Conservation (phyloP, 2,797 vertebrate species). For the Chloroceryle amazona region DNA sequence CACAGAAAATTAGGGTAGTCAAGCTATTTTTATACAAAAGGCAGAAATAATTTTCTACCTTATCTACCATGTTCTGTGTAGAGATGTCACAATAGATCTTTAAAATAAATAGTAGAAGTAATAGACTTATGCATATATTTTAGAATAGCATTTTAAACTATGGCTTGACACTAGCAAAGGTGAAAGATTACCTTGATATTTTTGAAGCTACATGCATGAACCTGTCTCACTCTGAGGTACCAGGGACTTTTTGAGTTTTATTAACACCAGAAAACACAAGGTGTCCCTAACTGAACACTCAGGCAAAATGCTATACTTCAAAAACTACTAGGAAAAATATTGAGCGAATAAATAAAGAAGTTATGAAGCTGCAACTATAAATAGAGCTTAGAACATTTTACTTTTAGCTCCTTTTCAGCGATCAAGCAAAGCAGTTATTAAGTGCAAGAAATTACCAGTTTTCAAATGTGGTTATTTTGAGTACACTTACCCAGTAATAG, state of each 20-base stretch:
- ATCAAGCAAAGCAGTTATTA: constrained; percentile 59
- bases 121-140: background rate
- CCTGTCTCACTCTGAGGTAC: background rate
- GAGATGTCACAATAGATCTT: background rate
- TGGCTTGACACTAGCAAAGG: background rate
- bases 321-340: constrained; percentile 24
- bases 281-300: background rate
- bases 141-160: too few species aligned
- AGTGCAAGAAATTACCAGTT: constrained; percentile 64
- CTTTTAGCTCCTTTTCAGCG: constrained; percentile 46
- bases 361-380: constrained; percentile 28
- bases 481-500: constrained; percentile 67
- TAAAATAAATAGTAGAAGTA: background rate
- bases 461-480: constrained; percentile 60
- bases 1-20: constrained; percentile 26
- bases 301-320: constrained; percentile 30
- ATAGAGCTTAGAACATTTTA: constrained; percentile 39
- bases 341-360: constrained; percentile 15
- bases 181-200: background rate
- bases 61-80: background rate
- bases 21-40: constrained; percentile 24
- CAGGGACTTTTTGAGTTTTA: background rate
- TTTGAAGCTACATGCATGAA: background rate
- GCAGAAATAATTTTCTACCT: background rate
- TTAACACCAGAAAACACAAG: background rate